These are phyloP conservation scores for Amphimallon solstitiale DNA, from an alignment of 2,888 invertebrate genomes.

Conservation along the genomic window DNA sequence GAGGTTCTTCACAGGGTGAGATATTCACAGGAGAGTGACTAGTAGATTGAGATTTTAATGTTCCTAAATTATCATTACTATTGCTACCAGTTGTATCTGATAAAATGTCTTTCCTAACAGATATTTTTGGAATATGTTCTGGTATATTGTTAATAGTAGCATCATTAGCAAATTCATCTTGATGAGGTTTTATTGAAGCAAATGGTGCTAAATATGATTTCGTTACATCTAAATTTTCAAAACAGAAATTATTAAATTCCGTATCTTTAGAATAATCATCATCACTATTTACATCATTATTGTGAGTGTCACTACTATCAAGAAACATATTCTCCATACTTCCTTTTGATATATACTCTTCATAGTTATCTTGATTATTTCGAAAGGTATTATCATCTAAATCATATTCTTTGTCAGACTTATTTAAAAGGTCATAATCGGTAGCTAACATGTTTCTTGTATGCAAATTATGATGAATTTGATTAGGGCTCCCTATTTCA, in stretches of 20 bases:
- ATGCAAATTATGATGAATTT: background rate
- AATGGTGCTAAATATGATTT: constrained; percentile 34
- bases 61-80: background rate
- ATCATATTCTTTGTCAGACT: constrained; percentile 5
- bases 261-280: constrained; percentile 27
- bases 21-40: too few species aligned
- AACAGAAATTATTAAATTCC: constrained; percentile 33
- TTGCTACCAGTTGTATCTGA: background rate
- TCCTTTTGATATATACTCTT: background rate
- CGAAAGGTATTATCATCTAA: background rate
- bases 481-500: background rate
- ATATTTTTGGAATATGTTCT: constrained; percentile 24
- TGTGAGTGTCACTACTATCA: background rate
- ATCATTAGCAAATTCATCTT: background rate
- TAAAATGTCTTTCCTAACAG: constrained; percentile 22
- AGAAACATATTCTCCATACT: background rate
- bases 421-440: constrained; percentile 37
- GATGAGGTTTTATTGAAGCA: background rate
- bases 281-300: background rate
- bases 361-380: background rate
- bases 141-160: background rate
- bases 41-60: background rate
- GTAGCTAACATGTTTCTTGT: background rate
- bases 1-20: too few species aligned
- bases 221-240: constrained; percentile 38